phyloP scores from a whole-genome alignment of 2,888 invertebrate species.

The Chrysotoxum bicinctum region DNA sequence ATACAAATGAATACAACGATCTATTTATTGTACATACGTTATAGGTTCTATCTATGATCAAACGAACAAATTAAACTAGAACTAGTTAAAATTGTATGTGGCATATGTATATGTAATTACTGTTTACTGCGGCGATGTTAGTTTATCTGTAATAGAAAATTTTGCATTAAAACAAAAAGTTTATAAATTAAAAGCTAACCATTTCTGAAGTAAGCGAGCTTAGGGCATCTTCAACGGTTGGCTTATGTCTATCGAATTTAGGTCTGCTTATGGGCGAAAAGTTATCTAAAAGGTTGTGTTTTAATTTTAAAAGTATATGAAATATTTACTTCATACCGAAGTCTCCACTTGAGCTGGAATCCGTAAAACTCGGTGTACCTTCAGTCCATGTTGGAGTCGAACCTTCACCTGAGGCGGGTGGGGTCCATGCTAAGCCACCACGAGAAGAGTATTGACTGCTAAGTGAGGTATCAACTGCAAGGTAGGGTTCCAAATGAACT shows the following conservation, averaged over 20 bases:
- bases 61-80: conserved; percentile 69
- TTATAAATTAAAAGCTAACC: conserved; percentile 83
- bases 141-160: conserved; percentile 43
- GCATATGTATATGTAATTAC: conserved; percentile 61
- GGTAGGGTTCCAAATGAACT: conserved; percentile 86
- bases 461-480: conserved; percentile 81
- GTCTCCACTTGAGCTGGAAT: conserved; percentile 96
- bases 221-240: conserved; percentile 87
- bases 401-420: conserved; percentile 92
- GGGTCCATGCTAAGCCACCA: conserved; percentile 86
- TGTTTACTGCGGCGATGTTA: conserved; percentile 56
- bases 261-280: conserved; percentile 83
- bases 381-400: conserved; percentile 99
- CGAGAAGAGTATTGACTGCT: conserved; percentile 83
- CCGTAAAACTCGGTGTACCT: conserved; percentile 98
- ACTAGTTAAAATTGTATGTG: conserved; percentile 61
- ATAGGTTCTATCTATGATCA: conserved; percentile 64
- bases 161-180: not conserved
- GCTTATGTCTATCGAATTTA: conserved; percentile 82
- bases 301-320: conserved; percentile 41
- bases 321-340: conserved; percentile 82
- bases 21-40: conserved; percentile 69
- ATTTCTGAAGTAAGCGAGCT: conserved; percentile 93
- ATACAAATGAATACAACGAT: conserved; percentile 71
- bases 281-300: conserved; percentile 77